Evolutionary conservation across 2,888 invertebrate species (phyloP).

Genomic region (Epsilonema sp.): DNA sequence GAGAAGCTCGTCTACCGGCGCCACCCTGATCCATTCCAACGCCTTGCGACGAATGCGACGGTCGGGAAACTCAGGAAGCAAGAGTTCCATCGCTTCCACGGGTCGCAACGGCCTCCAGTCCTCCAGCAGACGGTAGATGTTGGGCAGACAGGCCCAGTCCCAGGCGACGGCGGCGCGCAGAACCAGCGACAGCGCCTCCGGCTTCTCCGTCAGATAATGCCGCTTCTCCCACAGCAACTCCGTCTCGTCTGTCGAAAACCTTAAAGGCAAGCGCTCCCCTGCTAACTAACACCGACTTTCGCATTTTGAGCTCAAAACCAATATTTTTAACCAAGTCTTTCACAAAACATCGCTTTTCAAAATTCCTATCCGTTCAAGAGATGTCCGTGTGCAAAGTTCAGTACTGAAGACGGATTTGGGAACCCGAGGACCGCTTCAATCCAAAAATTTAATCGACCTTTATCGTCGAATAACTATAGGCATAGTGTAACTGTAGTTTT

Average conservation of each 20-base stretch:
- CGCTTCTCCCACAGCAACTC: conserved; percentile 34
- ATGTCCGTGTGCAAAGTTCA: too few relatives aligned
- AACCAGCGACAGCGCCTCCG: conserved; percentile 30
- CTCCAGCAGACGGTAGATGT: conserved; percentile 62
- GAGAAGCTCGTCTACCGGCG: conserved; percentile 66
- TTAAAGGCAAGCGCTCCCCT: conserved; percentile 10
- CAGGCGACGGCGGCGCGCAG: conserved; percentile 41
- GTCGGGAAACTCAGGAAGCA: conserved; percentile 88
- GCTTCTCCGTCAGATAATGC: conserved; percentile 26
- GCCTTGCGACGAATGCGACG: conserved; percentile 63
- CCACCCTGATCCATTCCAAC: conserved; percentile 53
- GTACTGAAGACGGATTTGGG: too few relatives aligned
- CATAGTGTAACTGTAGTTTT: too few relatives aligned
- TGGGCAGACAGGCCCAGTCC: conserved; percentile 67
- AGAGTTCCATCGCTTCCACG: conserved; percentile 67
- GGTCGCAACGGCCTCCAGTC: conserved; percentile 60
- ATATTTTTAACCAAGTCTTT: too few relatives aligned
- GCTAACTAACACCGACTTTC: too few relatives aligned
- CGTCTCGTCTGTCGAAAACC: conserved; percentile 29
- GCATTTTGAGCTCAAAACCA: too few relatives aligned
- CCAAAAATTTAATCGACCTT: too few relatives aligned
- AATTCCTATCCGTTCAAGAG: too few relatives aligned
- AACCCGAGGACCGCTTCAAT: too few relatives aligned
- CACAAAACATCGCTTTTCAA: too few relatives aligned
- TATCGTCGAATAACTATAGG: too few relatives aligned